Percentiles rank a stretch among this genome's conserved stretches.
These are phyloP conservation scores for Macaria notata DNA, from an alignment of 2,888 invertebrate genomes.

Conservation along the genomic window DNA sequence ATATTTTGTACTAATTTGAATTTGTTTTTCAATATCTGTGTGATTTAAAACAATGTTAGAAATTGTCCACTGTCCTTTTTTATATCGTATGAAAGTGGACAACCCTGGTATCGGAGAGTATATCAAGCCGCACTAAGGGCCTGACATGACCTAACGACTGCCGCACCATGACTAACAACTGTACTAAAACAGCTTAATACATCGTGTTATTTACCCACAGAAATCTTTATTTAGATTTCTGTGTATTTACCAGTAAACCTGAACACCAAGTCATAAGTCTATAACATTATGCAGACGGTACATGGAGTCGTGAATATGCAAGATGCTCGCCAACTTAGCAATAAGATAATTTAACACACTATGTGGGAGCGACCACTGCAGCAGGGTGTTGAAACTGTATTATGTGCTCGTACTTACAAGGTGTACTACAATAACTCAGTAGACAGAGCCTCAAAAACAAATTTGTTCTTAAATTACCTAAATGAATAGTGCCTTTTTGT, in stretches of 20 bases:
- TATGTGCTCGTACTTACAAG: too few species aligned
- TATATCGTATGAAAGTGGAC: not conserved
- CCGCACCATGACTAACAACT: not conserved
- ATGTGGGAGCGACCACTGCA: not conserved
- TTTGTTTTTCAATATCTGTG: too few species aligned
- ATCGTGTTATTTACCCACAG: not conserved
- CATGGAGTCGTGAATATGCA: slow-evolving; percentile 13
- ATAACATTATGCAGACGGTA: not conserved
- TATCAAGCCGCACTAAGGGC: too few species aligned
- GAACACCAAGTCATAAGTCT: not conserved
- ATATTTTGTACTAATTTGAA: too few species aligned
- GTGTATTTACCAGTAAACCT: not conserved
- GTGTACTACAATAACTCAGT: too few species aligned
- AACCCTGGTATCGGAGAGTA: too few species aligned
- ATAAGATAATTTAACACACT: slow-evolving; percentile 4
- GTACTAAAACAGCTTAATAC: not conserved
- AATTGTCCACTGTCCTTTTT: not conserved
- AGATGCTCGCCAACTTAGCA: slow-evolving; percentile 8
- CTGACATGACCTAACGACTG: not conserved
- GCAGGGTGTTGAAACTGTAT: too few species aligned
- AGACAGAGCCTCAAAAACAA: too few species aligned
- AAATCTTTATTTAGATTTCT: too few species aligned
- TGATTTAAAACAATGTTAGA: too few species aligned
- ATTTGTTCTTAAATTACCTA: too few species aligned
- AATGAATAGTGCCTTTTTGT: too few species aligned